Evolutionary conservation across 1,140 invertebrate genomes (phyloP).

Genomic region (Leucophenga varia): DNA sequence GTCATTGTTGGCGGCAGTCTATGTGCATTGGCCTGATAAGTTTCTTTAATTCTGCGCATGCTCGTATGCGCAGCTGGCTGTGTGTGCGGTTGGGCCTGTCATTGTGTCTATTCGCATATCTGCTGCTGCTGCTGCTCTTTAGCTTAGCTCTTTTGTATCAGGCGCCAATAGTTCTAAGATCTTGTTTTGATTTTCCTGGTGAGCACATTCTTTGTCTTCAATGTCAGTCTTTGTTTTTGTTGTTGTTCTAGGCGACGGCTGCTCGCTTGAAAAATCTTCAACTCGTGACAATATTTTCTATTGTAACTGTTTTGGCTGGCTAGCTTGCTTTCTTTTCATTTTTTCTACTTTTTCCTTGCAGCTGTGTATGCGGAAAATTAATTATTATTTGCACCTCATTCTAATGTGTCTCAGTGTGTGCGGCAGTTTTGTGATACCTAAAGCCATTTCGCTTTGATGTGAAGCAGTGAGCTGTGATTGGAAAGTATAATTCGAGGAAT

Average conservation of each 20-base stretch:
- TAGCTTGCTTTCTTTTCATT: constrained; percentile 3
- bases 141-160: no score
- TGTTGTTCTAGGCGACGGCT: constrained; percentile 16
- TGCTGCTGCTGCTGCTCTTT: no score
- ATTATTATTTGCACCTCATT: constrained; percentile 54
- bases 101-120: no score
- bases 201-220: no score
- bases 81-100: background rate
- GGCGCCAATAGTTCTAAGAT: constrained; percentile 54
- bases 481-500: no score
- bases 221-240: constrained; percentile 19
- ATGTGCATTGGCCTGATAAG: constrained; percentile 43
- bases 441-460: constrained; percentile 54
- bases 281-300: constrained; percentile 36
- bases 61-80: background rate
- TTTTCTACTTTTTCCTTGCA: background rate
- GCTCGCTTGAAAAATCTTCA: constrained; percentile 50
- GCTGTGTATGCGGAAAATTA: constrained; percentile 35
- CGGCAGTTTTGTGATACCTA: constrained; percentile 49
- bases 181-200: constrained; percentile 46
- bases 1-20: constrained; percentile 8
- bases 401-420: constrained; percentile 50
- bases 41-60: constrained; percentile 8
- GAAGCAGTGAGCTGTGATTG: constrained; percentile 42
- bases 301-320: constrained; percentile 37